Conservation (phyloP, 1,140 invertebrate genomes). For the Cheumatopsyche charites region DNA sequence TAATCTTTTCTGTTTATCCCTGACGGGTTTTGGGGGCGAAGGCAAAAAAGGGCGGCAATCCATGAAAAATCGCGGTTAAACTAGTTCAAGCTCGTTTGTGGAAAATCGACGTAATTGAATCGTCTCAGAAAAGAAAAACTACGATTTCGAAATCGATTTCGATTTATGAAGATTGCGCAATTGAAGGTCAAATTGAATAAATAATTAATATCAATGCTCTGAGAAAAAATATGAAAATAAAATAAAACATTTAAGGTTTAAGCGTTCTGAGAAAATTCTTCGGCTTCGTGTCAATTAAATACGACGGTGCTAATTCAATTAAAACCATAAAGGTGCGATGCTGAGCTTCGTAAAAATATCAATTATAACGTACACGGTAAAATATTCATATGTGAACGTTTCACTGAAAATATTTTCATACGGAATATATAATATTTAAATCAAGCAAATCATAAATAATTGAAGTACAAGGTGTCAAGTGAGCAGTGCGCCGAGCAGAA, state of each 20-base stretch:
- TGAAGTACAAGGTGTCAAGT: no score
- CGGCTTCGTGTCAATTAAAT: constrained; percentile 20
- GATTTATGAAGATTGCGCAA: not conserved
- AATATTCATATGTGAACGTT: constrained; percentile 20
- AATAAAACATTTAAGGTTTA: constrained; percentile 13
- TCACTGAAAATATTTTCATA: constrained; percentile 9
- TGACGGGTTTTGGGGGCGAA: not conserved
- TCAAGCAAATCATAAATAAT: no score
- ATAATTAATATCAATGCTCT: constrained; percentile 4
- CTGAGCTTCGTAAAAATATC: constrained; percentile 20
- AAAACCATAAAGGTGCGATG: constrained; percentile 15
- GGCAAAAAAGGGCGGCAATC: constrained; percentile 19
- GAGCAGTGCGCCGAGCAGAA: no score
- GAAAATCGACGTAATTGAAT: constrained; percentile 44
- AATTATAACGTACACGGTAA: constrained; percentile 22
- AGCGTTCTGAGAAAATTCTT: constrained; percentile 1
- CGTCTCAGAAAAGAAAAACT: constrained; percentile 26
- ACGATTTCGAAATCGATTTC: no score
- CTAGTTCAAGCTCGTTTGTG: constrained; percentile 34
- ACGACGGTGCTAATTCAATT: constrained; percentile 23
- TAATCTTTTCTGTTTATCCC: constrained; percentile 29
- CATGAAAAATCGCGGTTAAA: constrained; percentile 43
- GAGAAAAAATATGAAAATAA: not conserved
- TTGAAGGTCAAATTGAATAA: not conserved
- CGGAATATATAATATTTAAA: no score